These are phyloP conservation scores for Oxygymnocypris stewartii DNA, from an alignment of 2,113 vertebrate species.

Conservation along the genomic window DNA sequence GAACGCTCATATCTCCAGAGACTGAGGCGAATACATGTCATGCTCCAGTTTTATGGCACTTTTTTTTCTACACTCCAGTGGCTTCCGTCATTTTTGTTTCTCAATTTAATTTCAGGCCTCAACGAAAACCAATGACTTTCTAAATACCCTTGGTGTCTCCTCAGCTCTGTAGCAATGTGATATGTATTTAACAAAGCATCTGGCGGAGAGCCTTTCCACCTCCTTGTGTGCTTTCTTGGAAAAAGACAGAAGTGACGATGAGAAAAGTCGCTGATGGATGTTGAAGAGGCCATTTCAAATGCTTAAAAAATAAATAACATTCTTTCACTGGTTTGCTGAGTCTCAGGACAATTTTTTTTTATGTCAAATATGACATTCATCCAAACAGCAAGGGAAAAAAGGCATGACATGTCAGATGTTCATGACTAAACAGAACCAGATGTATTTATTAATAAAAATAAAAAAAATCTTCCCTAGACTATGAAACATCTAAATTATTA, in stretches of 20 bases:
- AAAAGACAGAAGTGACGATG: slow-evolving; percentile 3
- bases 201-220: slow-evolving; percentile 41
- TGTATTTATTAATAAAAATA: no score
- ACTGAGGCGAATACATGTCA: slow-evolving; percentile 1
- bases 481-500: not conserved
- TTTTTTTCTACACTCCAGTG: slow-evolving; percentile 21
- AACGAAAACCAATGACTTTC: slow-evolving; percentile 61
- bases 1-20: slow-evolving; percentile 32
- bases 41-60: slow-evolving; percentile 36
- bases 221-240: slow-evolving; percentile 23
- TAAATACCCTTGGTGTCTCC: slow-evolving; percentile 50
- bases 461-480: not conserved
- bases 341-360: not conserved
- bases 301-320: not conserved
- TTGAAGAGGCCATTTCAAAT: not conserved
- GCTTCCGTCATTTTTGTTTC: slow-evolving; percentile 55
- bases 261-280: slow-evolving; percentile 3
- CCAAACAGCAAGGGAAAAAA: not conserved
- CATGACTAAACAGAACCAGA: not conserved
- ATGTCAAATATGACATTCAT: not conserved
- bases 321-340: not conserved
- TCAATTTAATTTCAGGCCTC: slow-evolving; percentile 70
- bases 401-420: not conserved
- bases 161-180: slow-evolving; percentile 39
- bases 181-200: slow-evolving; percentile 58